Base-by-base conservation (phyloP, 2,888 invertebrate genomes). In the Drosophila phalerata region DNA sequence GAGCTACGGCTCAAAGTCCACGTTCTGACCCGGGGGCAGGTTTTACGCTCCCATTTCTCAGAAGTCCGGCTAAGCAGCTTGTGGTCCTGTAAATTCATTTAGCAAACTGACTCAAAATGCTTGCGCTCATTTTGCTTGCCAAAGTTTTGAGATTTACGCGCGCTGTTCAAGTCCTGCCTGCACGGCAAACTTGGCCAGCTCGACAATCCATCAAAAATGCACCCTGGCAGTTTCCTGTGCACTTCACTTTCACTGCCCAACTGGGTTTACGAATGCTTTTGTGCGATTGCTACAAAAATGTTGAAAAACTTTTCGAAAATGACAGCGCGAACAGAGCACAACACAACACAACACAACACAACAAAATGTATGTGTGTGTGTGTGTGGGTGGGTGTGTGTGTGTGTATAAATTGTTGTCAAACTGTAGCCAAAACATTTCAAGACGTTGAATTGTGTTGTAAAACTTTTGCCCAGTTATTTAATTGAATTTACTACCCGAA, bases 401-500 rank as follows among this genome's bases (percentile, higher is more conserved):
- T 43, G 25, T 47, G 28, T 72, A 66, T 68, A 78, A 85, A 89
- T 89, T 89, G 90, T 82, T 89, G 86, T 84, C 88, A 88, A 84
- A 89, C 71, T 85, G 86, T 85, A 71, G 73, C 89, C 45, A 73
- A 85, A 68, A 66, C 73, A 82, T 85, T 77, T 81, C 88, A 89
- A 89, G 83, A 89, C 69, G 69, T 52, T 78, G 81, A 73, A 82
- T 85, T 68, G 51, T 85, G 70, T 81, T 81, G 70, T 62, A 38
- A 85, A 89, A 88, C 52, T 81, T 84, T 69, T 76, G 57, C 79
- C 53, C 77, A 85, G 88, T 89, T 85, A 85, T 85, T 85, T 85
- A 89, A 85, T 85, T 85, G 84, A 85, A 89, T 85, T 85, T 89
- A 70, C 71, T 73, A 89, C 83, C 84, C 84, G 67, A 89, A 79